phyloP scores from a whole-genome alignment of 2,113 vertebrate genomes.

The Cyrtonyx montezumae region DNA sequence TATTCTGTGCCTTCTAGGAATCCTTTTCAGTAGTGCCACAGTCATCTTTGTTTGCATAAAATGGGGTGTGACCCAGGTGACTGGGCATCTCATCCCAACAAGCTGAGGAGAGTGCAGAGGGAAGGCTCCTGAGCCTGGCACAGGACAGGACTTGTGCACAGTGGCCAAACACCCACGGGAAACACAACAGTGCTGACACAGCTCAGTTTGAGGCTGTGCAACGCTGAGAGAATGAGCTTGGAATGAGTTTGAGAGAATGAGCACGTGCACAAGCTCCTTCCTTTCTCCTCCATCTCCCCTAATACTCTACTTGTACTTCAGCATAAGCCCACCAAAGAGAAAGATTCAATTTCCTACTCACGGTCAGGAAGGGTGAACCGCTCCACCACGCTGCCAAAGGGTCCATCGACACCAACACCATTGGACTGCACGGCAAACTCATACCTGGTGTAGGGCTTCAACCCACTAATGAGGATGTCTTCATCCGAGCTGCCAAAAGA shows the following conservation, averaged over 20 bases:
- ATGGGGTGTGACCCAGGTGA: no score
- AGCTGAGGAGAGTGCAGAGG: background rate
- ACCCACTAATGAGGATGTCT: slow-evolving; percentile 88
- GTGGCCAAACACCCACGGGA: background rate
- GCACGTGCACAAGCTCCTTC: background rate
- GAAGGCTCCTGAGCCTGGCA: background rate
- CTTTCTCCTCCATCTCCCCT: background rate
- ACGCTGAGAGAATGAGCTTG: background rate
- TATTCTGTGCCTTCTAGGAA: background rate
- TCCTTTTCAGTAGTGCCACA: background rate
- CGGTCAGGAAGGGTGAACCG: slow-evolving; percentile 91
- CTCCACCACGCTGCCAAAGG: slow-evolving; percentile 90
- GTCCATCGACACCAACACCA: slow-evolving; percentile 85
- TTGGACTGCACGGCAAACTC: slow-evolving; percentile 96
- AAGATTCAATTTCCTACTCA: slow-evolving; percentile 74
- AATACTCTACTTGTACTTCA: background rate
- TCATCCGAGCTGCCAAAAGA: slow-evolving; percentile 84
- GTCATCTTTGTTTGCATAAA: background rate
- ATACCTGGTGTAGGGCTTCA: slow-evolving; percentile 95
- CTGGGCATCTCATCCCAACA: background rate
- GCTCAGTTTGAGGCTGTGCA: background rate
- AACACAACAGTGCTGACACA: background rate
- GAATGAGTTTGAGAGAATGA: background rate
- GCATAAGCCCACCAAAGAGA: background rate
- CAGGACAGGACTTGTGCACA: background rate